Conservation (phyloP, 2,888 invertebrate genomes). For the Andrena bucephala region DNA sequence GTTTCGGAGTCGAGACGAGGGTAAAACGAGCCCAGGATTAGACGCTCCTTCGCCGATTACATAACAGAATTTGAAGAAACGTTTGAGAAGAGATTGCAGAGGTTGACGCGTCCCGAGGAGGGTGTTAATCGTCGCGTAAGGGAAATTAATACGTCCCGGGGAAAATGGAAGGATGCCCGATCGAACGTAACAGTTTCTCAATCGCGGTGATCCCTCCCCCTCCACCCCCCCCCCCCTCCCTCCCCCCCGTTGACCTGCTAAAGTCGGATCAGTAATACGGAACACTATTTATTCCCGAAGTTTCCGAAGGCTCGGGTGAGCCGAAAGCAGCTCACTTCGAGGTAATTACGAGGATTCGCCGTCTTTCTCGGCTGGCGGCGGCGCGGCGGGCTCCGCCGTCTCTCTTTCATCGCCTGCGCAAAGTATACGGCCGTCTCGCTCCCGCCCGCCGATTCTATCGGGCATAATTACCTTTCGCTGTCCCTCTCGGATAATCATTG, state of each 20-base stretch:
- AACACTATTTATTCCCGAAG: constrained; percentile 83
- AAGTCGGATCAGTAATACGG: constrained; percentile 73
- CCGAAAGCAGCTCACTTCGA: constrained; percentile 84
- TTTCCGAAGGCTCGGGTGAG: constrained; percentile 83
- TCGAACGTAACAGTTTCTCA: constrained; percentile 59
- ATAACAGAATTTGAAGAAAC: not conserved
- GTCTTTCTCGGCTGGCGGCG: constrained; percentile 72
- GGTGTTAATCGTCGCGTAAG: not conserved
- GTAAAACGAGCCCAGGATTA: not conserved
- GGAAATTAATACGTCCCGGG: constrained; percentile 41
- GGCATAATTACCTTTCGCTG: constrained; percentile 84
- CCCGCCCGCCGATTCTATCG: constrained; percentile 81
- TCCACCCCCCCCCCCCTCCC: not conserved
- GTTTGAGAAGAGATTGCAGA: not conserved
- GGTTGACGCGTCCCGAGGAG: not conserved
- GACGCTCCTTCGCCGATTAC: not conserved
- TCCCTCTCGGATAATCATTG: constrained; percentile 85
- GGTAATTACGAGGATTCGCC: constrained; percentile 83
- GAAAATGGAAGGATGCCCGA: constrained; percentile 41
- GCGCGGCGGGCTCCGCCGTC: constrained; percentile 62
- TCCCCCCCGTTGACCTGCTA: constrained; percentile 65
- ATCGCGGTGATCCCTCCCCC: constrained; percentile 49
- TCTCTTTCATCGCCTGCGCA: constrained; percentile 76
- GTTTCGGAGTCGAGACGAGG: not conserved
- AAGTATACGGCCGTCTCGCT: constrained; percentile 81